phyloP scores from a whole-genome alignment of 2,888 invertebrate genomes.

The Sepioteuthis lessoniana region DNA sequence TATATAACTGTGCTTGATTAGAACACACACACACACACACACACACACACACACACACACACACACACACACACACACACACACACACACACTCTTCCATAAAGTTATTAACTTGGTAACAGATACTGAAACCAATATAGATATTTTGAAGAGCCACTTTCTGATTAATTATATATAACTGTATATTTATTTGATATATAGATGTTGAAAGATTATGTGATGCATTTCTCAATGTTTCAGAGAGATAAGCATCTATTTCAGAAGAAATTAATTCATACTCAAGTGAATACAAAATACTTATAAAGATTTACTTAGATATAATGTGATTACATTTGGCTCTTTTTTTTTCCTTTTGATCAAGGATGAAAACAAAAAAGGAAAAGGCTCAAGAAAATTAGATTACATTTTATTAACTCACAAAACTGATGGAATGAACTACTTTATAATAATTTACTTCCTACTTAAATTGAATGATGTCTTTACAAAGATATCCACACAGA shows the following conservation, averaged over 20 bases:
- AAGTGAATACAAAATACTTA: neutral
- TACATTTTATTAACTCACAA: too few relatives aligned
- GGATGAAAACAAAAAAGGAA: too few relatives aligned
- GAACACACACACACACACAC: neutral
- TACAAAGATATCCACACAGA: neutral
- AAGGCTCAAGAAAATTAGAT: too few relatives aligned
- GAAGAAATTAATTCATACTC: neutral
- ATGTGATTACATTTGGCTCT: too few relatives aligned
- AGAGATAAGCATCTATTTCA: neutral
- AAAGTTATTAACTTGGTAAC: neutral
- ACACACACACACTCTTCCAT: neutral
- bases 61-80: neutral
- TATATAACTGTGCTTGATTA: neutral
- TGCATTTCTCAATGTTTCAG: too few relatives aligned
- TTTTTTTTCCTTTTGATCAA: too few relatives aligned
- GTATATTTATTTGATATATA: neutral
- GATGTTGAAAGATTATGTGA: neutral
- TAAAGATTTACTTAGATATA: neutral
- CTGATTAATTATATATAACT: neutral
- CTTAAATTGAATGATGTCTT: too few relatives aligned
- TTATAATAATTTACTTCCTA: too few relatives aligned
- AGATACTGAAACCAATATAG: neutral
- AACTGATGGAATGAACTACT: too few relatives aligned
- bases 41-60: neutral
- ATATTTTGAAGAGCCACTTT: neutral